Percentiles rank a stretch among this genome's conserved stretches.
phyloP scores from a whole-genome alignment of 2,113 vertebrate genomes.

The Microcebus griseorufus region DNA sequence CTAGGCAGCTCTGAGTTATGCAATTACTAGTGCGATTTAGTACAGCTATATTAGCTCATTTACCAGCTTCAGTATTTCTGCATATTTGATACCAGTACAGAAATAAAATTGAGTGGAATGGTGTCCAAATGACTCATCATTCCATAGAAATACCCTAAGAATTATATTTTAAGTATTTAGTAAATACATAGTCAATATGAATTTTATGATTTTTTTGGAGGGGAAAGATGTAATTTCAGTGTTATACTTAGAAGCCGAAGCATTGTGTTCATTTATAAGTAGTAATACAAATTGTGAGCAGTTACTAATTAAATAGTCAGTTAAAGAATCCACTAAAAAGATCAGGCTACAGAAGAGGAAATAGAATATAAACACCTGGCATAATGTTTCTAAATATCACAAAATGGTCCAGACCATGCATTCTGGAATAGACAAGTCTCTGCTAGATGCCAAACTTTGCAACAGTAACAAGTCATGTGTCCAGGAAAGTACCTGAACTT shows the following conservation, averaged over 20 bases:
- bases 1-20: background rate
- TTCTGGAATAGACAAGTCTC: background rate
- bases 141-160: background rate
- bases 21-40: background rate
- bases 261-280: background rate
- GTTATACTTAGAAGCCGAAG: background rate
- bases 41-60: background rate
- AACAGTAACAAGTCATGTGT: background rate
- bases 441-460: background rate
- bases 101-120: background rate
- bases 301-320: background rate
- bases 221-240: background rate
- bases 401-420: background rate
- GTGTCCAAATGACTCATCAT: background rate
- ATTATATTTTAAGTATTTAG: background rate
- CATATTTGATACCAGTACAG: background rate
- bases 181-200: background rate
- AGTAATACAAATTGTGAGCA: background rate
- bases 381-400: background rate
- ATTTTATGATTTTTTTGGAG: background rate
- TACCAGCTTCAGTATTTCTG: background rate
- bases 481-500: background rate
- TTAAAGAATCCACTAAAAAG: background rate
- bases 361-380: background rate
- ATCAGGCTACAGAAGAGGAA: background rate